Evolutionary conservation across 2,888 invertebrate genomes (phyloP).

Genomic region (Gnatocerus cornutus): DNA sequence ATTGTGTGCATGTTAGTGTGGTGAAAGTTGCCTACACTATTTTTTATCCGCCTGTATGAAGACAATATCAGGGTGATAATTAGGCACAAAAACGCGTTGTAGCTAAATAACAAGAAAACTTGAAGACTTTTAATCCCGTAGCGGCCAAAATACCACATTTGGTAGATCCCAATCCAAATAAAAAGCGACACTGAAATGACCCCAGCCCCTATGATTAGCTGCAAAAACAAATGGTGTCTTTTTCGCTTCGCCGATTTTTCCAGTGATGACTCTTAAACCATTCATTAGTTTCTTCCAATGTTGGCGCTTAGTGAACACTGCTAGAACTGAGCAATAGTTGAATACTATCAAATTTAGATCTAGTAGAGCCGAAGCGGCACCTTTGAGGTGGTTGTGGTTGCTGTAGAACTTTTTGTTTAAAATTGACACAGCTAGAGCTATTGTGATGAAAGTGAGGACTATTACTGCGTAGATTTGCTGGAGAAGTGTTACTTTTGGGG

Average conservation of each 20-base stretch:
- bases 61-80: neutral
- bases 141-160: neutral
- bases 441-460: neutral
- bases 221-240: neutral
- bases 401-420: neutral
- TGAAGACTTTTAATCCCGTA: neutral
- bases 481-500: neutral
- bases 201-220: neutral
- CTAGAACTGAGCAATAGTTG: neutral
- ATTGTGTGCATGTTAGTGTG: no score
- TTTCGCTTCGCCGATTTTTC: neutral
- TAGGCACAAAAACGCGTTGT: neutral
- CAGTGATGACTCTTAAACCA: neutral
- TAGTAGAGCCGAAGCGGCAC: neutral
- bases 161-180: neutral
- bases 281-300: neutral
- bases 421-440: neutral
- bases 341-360: neutral
- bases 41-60: neutral
- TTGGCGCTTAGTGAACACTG: neutral
- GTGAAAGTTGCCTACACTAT: neutral
- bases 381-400: neutral
- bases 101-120: neutral
- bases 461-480: neutral
- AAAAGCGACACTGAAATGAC: neutral